phyloP scores from a whole-genome alignment of 2,113 vertebrate species.

The Phyllostomus discolor region DNA sequence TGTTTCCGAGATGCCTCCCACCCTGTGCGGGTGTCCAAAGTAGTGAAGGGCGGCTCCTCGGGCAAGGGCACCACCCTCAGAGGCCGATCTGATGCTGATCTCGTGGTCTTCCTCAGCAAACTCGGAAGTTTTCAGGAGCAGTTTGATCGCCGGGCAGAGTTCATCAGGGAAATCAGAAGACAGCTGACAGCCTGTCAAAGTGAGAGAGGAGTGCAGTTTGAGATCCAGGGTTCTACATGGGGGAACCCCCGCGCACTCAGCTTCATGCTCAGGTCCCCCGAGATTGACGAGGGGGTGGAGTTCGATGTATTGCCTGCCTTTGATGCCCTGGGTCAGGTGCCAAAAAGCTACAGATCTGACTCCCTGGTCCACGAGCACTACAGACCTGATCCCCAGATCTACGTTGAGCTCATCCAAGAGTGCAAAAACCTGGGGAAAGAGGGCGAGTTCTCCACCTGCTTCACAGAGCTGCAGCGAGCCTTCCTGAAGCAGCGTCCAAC shows the following conservation, averaged over 20 bases:
- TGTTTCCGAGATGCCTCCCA: background rate
- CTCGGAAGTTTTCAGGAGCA: constrained; percentile 49
- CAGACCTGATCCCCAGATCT: background rate
- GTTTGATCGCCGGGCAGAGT: background rate
- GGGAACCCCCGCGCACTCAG: background rate
- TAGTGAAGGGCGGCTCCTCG: constrained; percentile 61
- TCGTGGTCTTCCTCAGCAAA: constrained; percentile 57
- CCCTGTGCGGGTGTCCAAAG: constrained; percentile 17
- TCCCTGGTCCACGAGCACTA: fast-evolving
- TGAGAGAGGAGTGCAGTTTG: background rate
- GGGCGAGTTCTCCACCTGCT: constrained; percentile 64
- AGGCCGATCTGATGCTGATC: constrained; percentile 53
- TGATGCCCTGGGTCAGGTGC: constrained; percentile 42
- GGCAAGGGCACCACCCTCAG: constrained; percentile 59
- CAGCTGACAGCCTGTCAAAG: background rate
- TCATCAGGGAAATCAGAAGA: background rate
- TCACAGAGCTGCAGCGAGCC: constrained; percentile 47
- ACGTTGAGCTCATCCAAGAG: background rate
- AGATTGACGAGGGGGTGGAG: fast-evolving
- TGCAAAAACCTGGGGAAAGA: fast-evolving
- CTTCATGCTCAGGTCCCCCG: background rate
- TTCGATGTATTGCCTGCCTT: constrained; percentile 62
- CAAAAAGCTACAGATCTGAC: background rate
- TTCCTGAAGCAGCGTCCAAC: background rate
- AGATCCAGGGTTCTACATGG: fast-evolving